Base-by-base conservation (phyloP, 30 jellyfish, hydroid and myxozoan species). In the Aurelia sp. region DNA sequence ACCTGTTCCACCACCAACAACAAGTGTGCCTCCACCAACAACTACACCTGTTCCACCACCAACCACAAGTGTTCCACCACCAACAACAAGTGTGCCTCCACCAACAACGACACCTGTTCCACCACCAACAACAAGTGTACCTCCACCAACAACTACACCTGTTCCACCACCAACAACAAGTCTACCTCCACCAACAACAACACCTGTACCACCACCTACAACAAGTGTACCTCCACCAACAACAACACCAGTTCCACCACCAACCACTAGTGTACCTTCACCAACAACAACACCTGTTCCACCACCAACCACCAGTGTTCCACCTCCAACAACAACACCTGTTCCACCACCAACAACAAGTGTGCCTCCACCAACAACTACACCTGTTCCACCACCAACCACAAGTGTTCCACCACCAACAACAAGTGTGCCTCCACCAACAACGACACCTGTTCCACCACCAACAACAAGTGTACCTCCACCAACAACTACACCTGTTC, bases 341-440 rank as follows among this genome's bases (percentile, higher is more conserved):
- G 33, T 27, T 27, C 33, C 33, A 2, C 33, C 33, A 27, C 33
- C 33, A 27, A 71, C 63, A 58, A 64, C 59, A 38, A 38, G 50
- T 38, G 50, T 38, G 0, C 48, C 48, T 0, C 50, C 74, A 24
- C 67, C 69, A 60, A 62, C 91, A 18, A 86, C 97, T 6, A 72
- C 97, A 62, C 19, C 97, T 51, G 12, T 72, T 19, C 40, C 81
- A 10, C 60, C 67, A 24, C 68, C 68, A 19, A 57, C 81, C 0
- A 70, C 90, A 19, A 64, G 72, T 48, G 27, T 74, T 1, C 38
- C 87, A 1, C 21, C 83, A 13, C 33, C 33, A 27, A 27, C 33
- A n/a, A n/a, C n/a, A n/a, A n/a, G n/a, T n/a, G n/a, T n/a, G n/a
- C n/a, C n/a, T n/a, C n/a, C n/a, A n/a, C n/a, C n/a, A n/a, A n/a